Conservation (phyloP, 1,140 invertebrate species). For the Philaenus spumarius region DNA sequence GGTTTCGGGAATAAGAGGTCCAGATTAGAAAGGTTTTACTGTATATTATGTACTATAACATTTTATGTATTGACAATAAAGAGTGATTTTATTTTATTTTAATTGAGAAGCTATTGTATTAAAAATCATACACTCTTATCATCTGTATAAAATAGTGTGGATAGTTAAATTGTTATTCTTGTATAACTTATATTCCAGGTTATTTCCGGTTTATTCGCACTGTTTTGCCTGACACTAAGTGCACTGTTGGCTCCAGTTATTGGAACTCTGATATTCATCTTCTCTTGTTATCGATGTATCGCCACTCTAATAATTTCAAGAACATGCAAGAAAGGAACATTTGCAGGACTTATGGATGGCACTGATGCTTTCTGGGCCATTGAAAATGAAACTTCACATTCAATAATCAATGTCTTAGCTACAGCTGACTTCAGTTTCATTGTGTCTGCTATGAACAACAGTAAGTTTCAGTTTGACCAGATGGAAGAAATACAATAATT, state of each 20-base stretch:
- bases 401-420: slow-evolving; percentile 42
- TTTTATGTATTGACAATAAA: too few species aligned
- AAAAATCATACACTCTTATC: too few species aligned
- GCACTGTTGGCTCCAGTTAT: slow-evolving; percentile 7
- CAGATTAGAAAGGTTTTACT: too few species aligned
- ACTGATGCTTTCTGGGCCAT: slow-evolving; percentile 46
- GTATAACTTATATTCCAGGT: slow-evolving; percentile 7
- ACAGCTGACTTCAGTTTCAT: slow-evolving; percentile 37
- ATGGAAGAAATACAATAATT: too few species aligned
- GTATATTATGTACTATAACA: too few species aligned
- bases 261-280: neutral
- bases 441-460: slow-evolving; percentile 3
- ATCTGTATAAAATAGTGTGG: too few species aligned
- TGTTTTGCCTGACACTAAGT: neutral
- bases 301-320: neutral
- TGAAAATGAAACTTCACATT: slow-evolving; percentile 40
- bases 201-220: slow-evolving; percentile 1
- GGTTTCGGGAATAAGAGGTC: too few species aligned
- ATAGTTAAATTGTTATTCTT: too few species aligned
- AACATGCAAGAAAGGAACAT: slow-evolving; percentile 20
- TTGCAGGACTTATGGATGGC: slow-evolving; percentile 41
- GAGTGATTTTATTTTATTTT: too few species aligned
- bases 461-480: too few species aligned
- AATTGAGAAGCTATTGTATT: too few species aligned
- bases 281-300: slow-evolving; percentile 8